Evolutionary conservation across 2,888 invertebrate genomes (phyloP).

Genomic region (Ramazzottius varieornatus): DNA sequence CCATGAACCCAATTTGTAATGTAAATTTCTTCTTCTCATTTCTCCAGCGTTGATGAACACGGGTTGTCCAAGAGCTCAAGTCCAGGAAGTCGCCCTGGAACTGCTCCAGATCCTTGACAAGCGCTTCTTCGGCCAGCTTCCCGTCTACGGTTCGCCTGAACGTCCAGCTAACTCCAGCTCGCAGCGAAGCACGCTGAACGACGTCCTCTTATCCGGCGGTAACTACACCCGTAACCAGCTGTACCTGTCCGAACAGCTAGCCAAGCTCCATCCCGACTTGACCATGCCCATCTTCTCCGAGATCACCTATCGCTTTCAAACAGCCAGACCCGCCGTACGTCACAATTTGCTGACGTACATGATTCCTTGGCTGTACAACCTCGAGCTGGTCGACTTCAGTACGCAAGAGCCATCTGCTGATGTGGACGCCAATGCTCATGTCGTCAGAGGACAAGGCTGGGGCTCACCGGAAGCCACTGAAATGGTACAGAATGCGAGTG

Average conservation of each 20-base stretch:
- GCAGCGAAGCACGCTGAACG: conserved; percentile 48
- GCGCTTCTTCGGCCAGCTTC: conserved; percentile 52
- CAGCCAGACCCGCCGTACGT: conserved; percentile 69
- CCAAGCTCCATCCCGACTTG: conserved; percentile 76
- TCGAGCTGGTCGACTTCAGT: conserved; percentile 83
- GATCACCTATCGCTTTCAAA: conserved; percentile 84
- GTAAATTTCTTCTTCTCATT: no score
- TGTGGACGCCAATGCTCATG: background rate
- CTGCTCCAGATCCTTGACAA: conserved; percentile 68
- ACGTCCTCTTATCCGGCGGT: conserved; percentile 34
- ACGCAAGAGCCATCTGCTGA: conserved; percentile 23
- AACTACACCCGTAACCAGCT: conserved; percentile 77
- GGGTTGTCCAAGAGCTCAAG: conserved; percentile 63
- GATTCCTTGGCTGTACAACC: conserved; percentile 88
- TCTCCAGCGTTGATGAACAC: conserved; percentile 84
- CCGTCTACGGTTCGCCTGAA: conserved; percentile 6
- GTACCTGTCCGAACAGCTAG: conserved; percentile 66
- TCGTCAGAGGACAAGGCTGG: conserved; percentile 64
- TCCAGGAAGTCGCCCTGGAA: conserved; percentile 80
- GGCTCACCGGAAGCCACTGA: conserved; percentile 97
- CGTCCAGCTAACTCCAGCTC: conserved; percentile 8
- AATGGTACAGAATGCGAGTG: conserved; percentile 80
- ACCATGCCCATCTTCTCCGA: conserved; percentile 99
- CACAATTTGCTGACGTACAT: conserved; percentile 69
- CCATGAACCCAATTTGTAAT: no score